phyloP scores from a whole-genome alignment of 2,797 vertebrate genomes.

The Sphenopsis melanotis region DNA sequence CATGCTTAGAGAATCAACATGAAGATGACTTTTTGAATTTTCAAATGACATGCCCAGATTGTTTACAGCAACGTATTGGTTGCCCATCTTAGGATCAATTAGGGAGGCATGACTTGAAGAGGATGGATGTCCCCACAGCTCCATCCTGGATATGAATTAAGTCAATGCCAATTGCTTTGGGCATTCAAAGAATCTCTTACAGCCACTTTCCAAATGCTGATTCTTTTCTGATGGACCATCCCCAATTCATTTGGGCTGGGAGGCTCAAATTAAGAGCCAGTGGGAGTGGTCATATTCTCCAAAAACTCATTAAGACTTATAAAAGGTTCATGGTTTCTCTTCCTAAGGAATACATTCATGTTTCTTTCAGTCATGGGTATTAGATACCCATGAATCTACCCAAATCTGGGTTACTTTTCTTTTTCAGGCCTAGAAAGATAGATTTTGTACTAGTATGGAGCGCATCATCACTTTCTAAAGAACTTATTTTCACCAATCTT shows the following conservation, averaged over 20 bases:
- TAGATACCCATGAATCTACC: neutral
- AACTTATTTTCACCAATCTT: neutral
- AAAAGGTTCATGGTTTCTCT: neutral
- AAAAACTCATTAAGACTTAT: neutral
- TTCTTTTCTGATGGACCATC: neutral
- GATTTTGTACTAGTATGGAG: neutral
- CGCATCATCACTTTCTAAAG: neutral
- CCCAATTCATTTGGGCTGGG: neutral
- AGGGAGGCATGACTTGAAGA: neutral
- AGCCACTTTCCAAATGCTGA: neutral
- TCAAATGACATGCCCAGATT: neutral
- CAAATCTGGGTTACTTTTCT: neutral
- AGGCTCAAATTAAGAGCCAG: neutral
- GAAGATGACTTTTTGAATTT: neutral
- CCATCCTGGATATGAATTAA: neutral
- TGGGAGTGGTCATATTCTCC: neutral
- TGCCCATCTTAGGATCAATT: neutral
- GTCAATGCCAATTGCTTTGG: neutral
- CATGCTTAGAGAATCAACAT: neutral
- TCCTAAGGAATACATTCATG: slow-evolving; percentile 33
- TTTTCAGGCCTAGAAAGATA: neutral
- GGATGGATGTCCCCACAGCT: neutral
- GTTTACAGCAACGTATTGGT: neutral
- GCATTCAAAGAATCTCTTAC: neutral
- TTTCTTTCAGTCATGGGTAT: slow-evolving; percentile 41